Evolutionary conservation across 2,888 invertebrate species (phyloP).

Genomic region (Cryptocephalus primarius): DNA sequence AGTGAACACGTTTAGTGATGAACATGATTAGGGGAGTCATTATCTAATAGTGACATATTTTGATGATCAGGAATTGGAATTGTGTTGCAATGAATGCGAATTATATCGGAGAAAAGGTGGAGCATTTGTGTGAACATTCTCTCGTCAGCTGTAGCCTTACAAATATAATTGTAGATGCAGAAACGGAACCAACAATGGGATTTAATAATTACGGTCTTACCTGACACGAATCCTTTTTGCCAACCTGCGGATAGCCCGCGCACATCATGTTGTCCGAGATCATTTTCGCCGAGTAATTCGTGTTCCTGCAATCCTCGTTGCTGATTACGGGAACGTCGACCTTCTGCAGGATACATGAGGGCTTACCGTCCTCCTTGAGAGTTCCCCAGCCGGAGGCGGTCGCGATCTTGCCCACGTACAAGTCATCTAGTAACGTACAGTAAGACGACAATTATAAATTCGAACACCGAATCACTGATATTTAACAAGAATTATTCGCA

Average conservation of each 20-base stretch:
- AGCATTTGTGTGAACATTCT: no score
- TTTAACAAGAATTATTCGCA: no score
- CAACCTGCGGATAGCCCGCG: slow-evolving; percentile 62
- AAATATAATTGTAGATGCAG: no score
- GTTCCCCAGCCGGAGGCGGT: slow-evolving; percentile 84
- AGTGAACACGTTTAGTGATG: no score
- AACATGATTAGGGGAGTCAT: no score
- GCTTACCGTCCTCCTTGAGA: slow-evolving; percentile 72
- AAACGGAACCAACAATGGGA: no score
- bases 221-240: slow-evolving; percentile 73
- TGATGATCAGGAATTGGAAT: no score
- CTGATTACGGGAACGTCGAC: slow-evolving; percentile 68
- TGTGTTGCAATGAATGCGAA: no score
- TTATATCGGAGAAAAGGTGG: no score
- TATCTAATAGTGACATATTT: no score
- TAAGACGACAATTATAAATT: slow-evolving; percentile 5
- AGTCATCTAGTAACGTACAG: slow-evolving; percentile 39
- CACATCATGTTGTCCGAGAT: slow-evolving; percentile 85
- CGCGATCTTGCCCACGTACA: slow-evolving; percentile 62
- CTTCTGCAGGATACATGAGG: slow-evolving; percentile 72
- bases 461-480: no score
- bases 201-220: slow-evolving; percentile 41
- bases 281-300: slow-evolving; percentile 73
- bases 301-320: slow-evolving; percentile 61
- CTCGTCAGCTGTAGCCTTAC: no score